Percentiles rank a stretch among this genome's conserved stretches.
Conservation (phyloP, 2,888 invertebrate genomes). For the Noctua janthina region DNA sequence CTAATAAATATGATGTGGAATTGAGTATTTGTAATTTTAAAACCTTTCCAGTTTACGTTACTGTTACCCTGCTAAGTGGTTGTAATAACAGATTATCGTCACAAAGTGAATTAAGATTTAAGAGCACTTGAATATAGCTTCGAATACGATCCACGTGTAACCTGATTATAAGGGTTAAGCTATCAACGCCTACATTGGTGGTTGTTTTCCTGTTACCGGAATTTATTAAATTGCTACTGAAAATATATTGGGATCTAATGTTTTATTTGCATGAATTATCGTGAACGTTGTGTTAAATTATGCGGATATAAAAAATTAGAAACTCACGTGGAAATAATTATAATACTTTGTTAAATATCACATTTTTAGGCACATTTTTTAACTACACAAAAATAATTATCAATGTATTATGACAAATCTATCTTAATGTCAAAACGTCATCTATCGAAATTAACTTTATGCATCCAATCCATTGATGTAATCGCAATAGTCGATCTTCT, state of each 20-base stretch:
- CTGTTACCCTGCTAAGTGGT: not conserved
- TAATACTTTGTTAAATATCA: too few relatives aligned
- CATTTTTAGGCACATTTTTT: not conserved
- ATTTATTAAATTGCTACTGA: not conserved
- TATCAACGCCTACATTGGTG: constrained; percentile 1
- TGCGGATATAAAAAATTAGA: not conserved
- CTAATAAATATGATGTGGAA: too few relatives aligned
- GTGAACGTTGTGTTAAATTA: not conserved
- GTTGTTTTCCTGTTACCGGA: constrained; percentile 16
- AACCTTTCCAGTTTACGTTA: not conserved
- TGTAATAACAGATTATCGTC: constrained; percentile 5
- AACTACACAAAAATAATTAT: not conserved
- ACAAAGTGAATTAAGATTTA: constrained; percentile 6
- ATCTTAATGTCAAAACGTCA: not conserved
- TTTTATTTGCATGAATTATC: not conserved
- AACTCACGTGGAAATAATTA: too few relatives aligned
- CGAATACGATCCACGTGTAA: constrained; percentile 9
- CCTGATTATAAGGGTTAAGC: constrained; percentile 5
- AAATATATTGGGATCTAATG: constrained; percentile 3
- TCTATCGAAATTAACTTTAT: not conserved
- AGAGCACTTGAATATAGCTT: not conserved
- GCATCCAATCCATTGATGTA: not conserved
- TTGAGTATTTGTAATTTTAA: not conserved
- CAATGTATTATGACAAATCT: not conserved
- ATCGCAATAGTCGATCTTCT: not conserved